These are phyloP conservation scores for Chiridota heheva DNA, from an alignment of 35 echinoderm and acorn worm genomes.

Conservation along the genomic window DNA sequence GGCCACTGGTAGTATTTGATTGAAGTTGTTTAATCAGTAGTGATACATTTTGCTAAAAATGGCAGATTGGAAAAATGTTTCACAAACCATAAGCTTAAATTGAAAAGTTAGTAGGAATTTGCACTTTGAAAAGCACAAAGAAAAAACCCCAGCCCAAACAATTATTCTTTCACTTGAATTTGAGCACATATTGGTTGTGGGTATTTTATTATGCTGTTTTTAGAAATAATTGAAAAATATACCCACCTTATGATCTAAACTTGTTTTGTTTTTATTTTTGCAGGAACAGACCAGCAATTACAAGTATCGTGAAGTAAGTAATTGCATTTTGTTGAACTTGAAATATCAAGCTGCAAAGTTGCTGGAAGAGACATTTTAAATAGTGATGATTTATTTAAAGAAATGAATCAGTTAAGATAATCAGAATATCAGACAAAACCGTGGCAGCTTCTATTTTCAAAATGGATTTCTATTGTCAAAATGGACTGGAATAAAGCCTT, in stretches of 20 bases:
- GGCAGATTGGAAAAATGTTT: too few relatives aligned
- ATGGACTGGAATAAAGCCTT: too few relatives aligned
- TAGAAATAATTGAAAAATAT: neutral
- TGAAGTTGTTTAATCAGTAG: too few relatives aligned
- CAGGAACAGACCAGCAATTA: slow-evolving; percentile 85
- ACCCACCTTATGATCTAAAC: too few relatives aligned
- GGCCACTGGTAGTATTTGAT: too few relatives aligned
- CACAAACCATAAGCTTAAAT: too few relatives aligned
- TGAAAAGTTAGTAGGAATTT: too few relatives aligned
- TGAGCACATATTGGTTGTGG: neutral
- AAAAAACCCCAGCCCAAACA: neutral
- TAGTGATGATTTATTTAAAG: neutral
- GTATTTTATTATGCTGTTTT: neutral
- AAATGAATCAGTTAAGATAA: neutral
- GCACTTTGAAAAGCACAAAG: too few relatives aligned
- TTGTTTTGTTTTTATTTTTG: too few relatives aligned
- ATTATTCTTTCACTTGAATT: neutral
- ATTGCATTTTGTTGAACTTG: neutral
- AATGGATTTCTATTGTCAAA: too few relatives aligned
- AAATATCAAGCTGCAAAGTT: neutral
- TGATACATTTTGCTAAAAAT: too few relatives aligned
- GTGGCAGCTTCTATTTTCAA: too few relatives aligned
- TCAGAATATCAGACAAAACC: neutral
- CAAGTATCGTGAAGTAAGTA: slow-evolving; percentile 93
- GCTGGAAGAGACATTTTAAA: neutral